A percentile compares a stretch with the other conserved stretches of the same genome.
Evolutionary conservation across 2,888 invertebrate species (phyloP).

Genomic region (Trichogramma dendrolimi): DNA sequence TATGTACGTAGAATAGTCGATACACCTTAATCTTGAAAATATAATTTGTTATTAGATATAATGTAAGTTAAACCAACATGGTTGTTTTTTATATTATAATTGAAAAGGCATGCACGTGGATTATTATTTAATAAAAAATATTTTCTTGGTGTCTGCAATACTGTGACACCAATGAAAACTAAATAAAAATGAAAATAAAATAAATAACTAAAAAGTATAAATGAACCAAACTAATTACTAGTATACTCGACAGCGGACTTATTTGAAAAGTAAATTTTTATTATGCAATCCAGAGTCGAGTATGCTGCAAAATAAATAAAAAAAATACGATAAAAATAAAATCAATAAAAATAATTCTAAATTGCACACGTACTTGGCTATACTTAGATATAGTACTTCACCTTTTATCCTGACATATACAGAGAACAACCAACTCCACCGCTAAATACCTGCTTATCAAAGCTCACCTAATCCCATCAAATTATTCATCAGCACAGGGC

Average conservation of each 20-base stretch:
- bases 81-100: constrained; percentile 17
- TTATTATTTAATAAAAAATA: constrained; percentile 16
- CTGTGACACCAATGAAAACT: constrained; percentile 13
- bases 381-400: too few species aligned
- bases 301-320: too few species aligned
- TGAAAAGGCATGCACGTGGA: constrained; percentile 15
- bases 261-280: too few species aligned
- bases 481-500: too few species aligned
- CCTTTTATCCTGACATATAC: too few species aligned
- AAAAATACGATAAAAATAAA: too few species aligned
- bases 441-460: too few species aligned
- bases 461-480: too few species aligned
- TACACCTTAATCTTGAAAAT: constrained; percentile 25
- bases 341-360: too few species aligned
- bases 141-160: constrained; percentile 12
- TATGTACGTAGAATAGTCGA: constrained; percentile 21
- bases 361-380: too few species aligned
- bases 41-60: constrained; percentile 21
- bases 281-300: too few species aligned
- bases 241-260: constrained; percentile 4
- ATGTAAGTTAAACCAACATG: constrained; percentile 16
- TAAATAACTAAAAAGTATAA: constrained; percentile 6
- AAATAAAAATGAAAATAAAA: constrained; percentile 9
- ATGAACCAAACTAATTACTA: constrained; percentile 1
- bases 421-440: too few species aligned